Evolutionary conservation across 2,113 vertebrate species (phyloP), one percentile per base, ranked within the genome.

Genomic region (Hoplias malabaricus): DNA sequence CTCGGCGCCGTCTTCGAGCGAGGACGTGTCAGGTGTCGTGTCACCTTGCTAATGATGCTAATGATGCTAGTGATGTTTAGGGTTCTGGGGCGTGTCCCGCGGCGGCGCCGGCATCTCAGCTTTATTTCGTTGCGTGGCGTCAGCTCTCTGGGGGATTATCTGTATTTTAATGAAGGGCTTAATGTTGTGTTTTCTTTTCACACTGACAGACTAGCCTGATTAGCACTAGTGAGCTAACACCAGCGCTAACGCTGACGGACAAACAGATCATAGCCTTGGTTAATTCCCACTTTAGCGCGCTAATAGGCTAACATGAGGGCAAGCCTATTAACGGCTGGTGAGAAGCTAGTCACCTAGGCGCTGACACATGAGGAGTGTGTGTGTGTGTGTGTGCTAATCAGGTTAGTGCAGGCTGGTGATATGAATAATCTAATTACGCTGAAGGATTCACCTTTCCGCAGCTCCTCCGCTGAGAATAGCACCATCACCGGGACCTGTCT

Each of bases 391-490:
- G 69, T 54, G 62, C 29, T 88, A 84, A 87, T 86, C 87, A 86
- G 83, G 83, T 87, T 87, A 87, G 78, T 76, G 70, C 84, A 83
- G 80, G 74, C 82, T 71, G 81, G 50, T 79, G 83, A 88, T 84
- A 81, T 78, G 73, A 82, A 80, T 91, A 91, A 92, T 91, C 87
- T 86, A 92, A 91, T 92, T 92, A 90, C 57, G 79, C 82, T 66
- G 53, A 83, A 83, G 72, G 79, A 80, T 80, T 84, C 79, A 50
- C 62, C 77, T 80, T 56, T 23, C 61, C 72, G 77, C 78, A 75
- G 67, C 27, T 69, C 67, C 67, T 69, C 67, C 67, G 19, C 43
- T 12, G 42, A 50, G 29, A 69, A 53, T 34, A 53, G 46, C 7
- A 50, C 53, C 67, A 69, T 69, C 53, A 62, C 29, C 57, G 36